phyloP scores from a whole-genome alignment of 2,888 invertebrate genomes.

The Trachelus iudaicus region DNA sequence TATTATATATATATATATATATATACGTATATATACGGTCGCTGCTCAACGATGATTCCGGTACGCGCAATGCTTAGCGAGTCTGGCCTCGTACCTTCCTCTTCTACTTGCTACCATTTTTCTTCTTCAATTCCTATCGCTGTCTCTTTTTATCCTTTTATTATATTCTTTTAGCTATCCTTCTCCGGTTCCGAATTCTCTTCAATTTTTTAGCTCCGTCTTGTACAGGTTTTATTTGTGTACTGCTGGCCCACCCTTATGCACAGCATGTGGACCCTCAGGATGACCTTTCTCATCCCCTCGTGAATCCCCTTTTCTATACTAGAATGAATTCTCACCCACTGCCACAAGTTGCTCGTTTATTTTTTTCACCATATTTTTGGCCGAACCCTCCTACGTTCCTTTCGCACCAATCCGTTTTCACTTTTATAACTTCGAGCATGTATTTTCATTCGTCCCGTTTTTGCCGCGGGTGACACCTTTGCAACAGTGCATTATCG shows the following conservation, averaged over 20 bases:
- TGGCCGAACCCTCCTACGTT: not conserved
- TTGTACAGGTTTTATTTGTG: not conserved
- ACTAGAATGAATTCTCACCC: not conserved
- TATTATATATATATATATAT: not conserved
- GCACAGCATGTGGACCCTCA: not conserved
- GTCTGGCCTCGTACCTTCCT: constrained; percentile 21
- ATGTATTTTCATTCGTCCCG: not conserved
- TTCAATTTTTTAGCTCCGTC: not conserved
- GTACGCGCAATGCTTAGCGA: constrained; percentile 54
- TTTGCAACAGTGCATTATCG: too few relatives aligned
- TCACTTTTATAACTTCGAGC: not conserved
- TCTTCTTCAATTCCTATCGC: not conserved
- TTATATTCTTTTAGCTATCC: not conserved
- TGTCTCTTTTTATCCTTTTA: constrained; percentile 12
- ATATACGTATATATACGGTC: not conserved
- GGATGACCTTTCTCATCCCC: not conserved
- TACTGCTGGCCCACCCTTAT: not conserved
- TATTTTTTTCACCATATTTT: not conserved
- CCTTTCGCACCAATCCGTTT: not conserved
- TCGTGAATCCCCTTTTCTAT: constrained; percentile 9
- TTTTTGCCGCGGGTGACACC: too few relatives aligned
- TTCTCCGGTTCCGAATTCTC: not conserved
- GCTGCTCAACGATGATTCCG: constrained; percentile 29
- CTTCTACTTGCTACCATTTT: constrained; percentile 8
- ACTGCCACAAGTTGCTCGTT: not conserved